Conservation (phyloP, 2,888 invertebrate genomes). For the Theristus sp. region DNA sequence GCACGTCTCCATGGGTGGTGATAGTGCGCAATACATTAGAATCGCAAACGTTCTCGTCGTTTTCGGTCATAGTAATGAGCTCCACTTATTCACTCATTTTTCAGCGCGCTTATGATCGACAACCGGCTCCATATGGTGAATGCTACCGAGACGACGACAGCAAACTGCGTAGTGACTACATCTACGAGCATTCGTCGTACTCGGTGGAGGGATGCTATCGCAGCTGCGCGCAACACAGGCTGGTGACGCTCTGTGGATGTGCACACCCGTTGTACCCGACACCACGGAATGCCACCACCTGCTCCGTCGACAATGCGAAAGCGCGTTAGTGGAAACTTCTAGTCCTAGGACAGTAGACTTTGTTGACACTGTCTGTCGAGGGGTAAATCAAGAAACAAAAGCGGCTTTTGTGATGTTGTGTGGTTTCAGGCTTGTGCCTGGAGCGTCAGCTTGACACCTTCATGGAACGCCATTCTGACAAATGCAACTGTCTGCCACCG, state of each 20-base stretch:
- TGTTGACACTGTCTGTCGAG: no score
- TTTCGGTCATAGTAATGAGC: no score
- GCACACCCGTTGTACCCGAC: conserved; percentile 23
- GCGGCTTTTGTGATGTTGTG: no score
- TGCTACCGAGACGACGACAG: neutral
- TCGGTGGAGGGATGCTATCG: conserved; percentile 19
- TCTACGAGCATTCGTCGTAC: neutral
- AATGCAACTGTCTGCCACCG: neutral
- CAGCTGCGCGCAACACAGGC: conserved; percentile 21
- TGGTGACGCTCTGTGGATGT: conserved; percentile 21
- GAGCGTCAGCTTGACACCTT: neutral
- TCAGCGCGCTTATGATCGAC: neutral
- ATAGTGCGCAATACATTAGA: no score
- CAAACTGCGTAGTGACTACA: neutral
- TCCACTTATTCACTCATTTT: no score
- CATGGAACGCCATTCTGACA: neutral
- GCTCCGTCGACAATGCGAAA: neutral
- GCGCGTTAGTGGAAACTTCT: neutral
- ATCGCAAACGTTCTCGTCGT: no score
- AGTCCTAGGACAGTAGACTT: no score
- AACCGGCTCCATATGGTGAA: neutral
- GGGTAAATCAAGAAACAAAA: no score
- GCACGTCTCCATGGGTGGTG: no score
- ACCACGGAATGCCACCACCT: neutral
- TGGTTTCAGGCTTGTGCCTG: neutral